These are phyloP conservation scores for Chrysaora quinquecirrha DNA, from an alignment of 30 jellyfish, hydroid and myxozoan genomes.

Conservation along the genomic window DNA sequence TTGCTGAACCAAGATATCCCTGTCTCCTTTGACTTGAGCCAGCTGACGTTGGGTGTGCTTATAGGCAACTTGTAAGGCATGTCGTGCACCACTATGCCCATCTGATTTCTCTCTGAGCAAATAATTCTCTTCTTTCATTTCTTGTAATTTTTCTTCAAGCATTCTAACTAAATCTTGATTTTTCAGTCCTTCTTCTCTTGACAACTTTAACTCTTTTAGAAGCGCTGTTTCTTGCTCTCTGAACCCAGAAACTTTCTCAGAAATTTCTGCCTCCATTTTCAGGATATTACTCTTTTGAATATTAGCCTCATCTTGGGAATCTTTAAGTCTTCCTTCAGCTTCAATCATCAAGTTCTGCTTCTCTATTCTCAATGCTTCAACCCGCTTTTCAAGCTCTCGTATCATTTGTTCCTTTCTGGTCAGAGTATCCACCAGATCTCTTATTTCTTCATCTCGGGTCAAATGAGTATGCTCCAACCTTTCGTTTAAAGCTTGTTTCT, in stretches of 20 bases:
- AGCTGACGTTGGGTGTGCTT: conserved; percentile 70
- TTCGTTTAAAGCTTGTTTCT: conserved; percentile 19
- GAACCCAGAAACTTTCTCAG: neutral
- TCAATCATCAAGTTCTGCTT: neutral
- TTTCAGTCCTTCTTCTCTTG: neutral
- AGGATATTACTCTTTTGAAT: neutral
- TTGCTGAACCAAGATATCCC: conserved; percentile 33
- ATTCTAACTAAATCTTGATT: conserved; percentile 3
- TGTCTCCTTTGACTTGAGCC: conserved; percentile 58
- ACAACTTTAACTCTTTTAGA: neutral
- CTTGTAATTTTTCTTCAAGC: conserved; percentile 8
- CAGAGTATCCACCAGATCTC: conserved; percentile 26
- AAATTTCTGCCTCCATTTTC: neutral
- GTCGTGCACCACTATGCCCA: conserved; percentile 74
- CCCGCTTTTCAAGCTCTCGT: neutral
- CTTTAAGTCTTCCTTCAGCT: conserved; percentile 5
- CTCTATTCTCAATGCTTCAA: neutral
- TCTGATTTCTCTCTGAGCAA: conserved; percentile 54
- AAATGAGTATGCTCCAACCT: conserved; percentile 2
- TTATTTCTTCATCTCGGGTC: conserved; percentile 19
- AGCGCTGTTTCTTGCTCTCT: neutral
- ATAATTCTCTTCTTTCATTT: conserved; percentile 21
- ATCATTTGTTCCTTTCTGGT: neutral
- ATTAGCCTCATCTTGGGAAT: neutral
- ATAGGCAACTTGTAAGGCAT: conserved; percentile 80